Evolutionary conservation across 2,113 vertebrate genomes (phyloP).

Genomic region (Cyprinodon brontotheroides): DNA sequence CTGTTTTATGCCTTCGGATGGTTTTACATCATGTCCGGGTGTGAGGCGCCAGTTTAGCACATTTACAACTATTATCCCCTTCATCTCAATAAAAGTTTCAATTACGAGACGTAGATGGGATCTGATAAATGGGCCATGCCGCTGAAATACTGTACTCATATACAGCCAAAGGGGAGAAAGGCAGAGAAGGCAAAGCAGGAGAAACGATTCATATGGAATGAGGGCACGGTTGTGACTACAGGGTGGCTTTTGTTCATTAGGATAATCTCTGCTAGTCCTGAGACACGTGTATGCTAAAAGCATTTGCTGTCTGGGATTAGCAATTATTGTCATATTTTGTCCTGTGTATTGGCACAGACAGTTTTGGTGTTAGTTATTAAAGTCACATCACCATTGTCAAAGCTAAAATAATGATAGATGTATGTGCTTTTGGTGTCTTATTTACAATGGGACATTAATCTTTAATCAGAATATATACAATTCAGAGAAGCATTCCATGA

Average conservation of each 20-base stretch:
- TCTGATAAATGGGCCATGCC: constrained; percentile 65
- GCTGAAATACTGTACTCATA: constrained; percentile 56
- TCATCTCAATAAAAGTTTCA: constrained; percentile 75
- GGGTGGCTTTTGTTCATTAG: constrained; percentile 43
- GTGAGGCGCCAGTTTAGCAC: constrained; percentile 51
- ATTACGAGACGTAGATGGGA: constrained; percentile 65
- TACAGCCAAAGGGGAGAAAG: constrained; percentile 15
- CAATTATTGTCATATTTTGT: neutral
- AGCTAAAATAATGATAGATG: neutral
- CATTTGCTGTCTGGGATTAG: neutral
- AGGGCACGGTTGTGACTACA: constrained; percentile 9
- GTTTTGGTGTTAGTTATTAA: constrained; percentile 4
- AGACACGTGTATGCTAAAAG: constrained; percentile 40
- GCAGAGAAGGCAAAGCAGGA: neutral
- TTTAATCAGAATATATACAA: neutral
- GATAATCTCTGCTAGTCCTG: constrained; percentile 12
- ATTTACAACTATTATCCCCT: constrained; percentile 71
- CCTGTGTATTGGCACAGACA: constrained; percentile 25
- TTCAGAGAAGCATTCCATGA: too few relatives aligned
- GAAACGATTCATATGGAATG: constrained; percentile 45
- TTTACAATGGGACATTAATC: constrained; percentile 22
- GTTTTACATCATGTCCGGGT: constrained; percentile 63
- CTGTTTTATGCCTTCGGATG: constrained; percentile 56
- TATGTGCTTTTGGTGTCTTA: neutral
- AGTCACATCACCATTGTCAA: neutral